Base-by-base conservation (phyloP, 2,888 invertebrate species). In the Dasysyrphus albostriatus region DNA sequence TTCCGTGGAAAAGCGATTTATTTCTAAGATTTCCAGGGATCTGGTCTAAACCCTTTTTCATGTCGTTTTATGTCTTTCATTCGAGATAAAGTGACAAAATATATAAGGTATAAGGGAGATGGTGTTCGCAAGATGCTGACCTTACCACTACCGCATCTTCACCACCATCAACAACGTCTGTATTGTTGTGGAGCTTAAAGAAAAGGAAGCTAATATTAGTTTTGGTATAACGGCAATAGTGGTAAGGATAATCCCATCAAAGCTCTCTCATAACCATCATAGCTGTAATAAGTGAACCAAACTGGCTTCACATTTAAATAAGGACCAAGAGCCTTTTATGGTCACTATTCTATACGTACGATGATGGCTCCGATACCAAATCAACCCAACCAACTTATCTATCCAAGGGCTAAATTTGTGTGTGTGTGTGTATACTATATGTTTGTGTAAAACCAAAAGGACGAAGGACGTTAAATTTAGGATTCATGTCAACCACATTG, bases 401-500 rank as follows among this genome's bases (percentile, higher is more conserved):
- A 24, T 51, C 51, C 16, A 63, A 65, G 32, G 67, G 56, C 59
- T 75, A 61, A 63, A 49, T 63, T n/a, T 73, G 49, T 75, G 51
- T 47, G 19, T 19, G 10, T 24, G 24, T 24, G 37, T 44, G 8
- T 63, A 12, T 47, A 32, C 6, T 32, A 3, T 42, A 3, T 42
- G 24, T 24, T 19, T 61, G 39, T 61, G 14, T 61, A 24, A 61
- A 42, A 19, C 61, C 7, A 61, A 54, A 37, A 61, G 56, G 34
- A 58, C 39, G 44, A 67, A 54, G 63, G 42, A 82, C 58, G 67
- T 70, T 84, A 51, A 77, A 74, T 82, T 82, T 74, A 69, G 61
- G 74, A 70, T 56, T 87, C 87, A 83, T 83, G 83, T 87, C 87
- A 83, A 79, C 83, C 83, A 72, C 83, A 87, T 83, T 87, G 87